These are phyloP conservation scores for Leucophenga maculata DNA, from an alignment of 2,888 invertebrate species.

Conservation along the genomic window DNA sequence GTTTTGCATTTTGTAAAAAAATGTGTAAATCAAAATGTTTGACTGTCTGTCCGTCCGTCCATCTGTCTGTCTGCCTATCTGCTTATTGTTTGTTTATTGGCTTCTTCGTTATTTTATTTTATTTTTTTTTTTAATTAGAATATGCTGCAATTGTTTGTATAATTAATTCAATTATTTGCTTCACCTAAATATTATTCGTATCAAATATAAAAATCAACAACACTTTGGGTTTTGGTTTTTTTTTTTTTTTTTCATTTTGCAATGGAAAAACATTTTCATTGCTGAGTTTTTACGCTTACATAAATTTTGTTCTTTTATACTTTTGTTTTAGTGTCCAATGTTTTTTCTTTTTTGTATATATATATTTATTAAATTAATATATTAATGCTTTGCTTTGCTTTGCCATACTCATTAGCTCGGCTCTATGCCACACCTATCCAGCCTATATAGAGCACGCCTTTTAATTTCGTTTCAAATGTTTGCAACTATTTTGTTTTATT, in stretches of 20 bases:
- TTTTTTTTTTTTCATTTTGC: constrained; percentile 29
- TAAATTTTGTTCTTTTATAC: constrained; percentile 29
- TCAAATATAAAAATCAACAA: constrained; percentile 74
- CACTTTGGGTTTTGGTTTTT: constrained; percentile 54
- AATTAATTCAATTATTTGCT: constrained; percentile 64
- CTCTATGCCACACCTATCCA: too few species aligned
- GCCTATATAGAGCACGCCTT: not conserved
- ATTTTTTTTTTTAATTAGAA: constrained; percentile 37
- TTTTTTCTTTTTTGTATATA: constrained; percentile 22
- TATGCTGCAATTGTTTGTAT: constrained; percentile 53
- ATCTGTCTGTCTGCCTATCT: constrained; percentile 37
- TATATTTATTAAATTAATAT: constrained; percentile 33
- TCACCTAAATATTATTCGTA: constrained; percentile 71
- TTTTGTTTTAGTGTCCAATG: constrained; percentile 37
- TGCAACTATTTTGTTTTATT: constrained; percentile 1
- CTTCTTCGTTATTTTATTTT: constrained; percentile 41
- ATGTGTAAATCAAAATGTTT: constrained; percentile 59
- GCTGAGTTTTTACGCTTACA: constrained; percentile 45
- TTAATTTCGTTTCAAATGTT: constrained; percentile 31
- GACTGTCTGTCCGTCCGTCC: constrained; percentile 44
- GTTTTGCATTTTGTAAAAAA: constrained; percentile 55
- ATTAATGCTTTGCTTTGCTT: constrained; percentile 18
- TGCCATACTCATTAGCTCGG: too few species aligned
- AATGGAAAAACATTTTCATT: constrained; percentile 51
- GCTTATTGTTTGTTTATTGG: constrained; percentile 32